Conservation (phyloP, 2,888 invertebrate genomes). For the Malthinus flaveolus region DNA sequence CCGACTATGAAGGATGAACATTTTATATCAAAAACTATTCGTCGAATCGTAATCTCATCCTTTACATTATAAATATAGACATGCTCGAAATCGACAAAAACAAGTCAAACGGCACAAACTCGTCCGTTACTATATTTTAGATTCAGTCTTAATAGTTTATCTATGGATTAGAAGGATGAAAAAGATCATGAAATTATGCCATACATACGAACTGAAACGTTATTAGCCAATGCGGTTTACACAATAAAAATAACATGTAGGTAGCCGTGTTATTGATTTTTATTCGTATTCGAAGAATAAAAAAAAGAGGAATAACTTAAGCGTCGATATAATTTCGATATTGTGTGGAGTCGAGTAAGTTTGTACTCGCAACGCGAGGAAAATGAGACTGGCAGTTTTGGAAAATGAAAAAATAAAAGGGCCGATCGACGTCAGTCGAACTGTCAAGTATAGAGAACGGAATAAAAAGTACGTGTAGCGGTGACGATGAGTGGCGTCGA, state of each 20-base stretch:
- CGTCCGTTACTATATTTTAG: slow-evolving; percentile 18
- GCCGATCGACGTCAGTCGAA: slow-evolving; percentile 27
- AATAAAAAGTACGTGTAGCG: slow-evolving; percentile 32
- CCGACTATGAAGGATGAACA: slow-evolving; percentile 19
- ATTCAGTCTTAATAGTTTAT: slow-evolving; percentile 24
- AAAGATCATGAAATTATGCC: slow-evolving; percentile 16
- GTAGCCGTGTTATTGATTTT: slow-evolving; percentile 3
- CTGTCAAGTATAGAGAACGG: slow-evolving; percentile 24
- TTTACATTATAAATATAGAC: slow-evolving; percentile 30
- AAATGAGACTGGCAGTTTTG: slow-evolving; percentile 16
- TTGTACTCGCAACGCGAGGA: neutral
- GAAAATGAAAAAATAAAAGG: slow-evolving; percentile 28
- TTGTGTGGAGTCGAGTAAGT: too few relatives aligned
- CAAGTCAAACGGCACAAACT: slow-evolving; percentile 17
- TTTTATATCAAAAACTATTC: slow-evolving; percentile 17
- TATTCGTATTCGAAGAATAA: neutral
- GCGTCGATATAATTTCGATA: neutral
- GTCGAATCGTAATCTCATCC: slow-evolving; percentile 28
- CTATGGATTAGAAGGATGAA: slow-evolving; percentile 22
- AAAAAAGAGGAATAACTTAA: slow-evolving; percentile 1
- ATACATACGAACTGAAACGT: slow-evolving; percentile 5
- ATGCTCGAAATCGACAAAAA: slow-evolving; percentile 21
- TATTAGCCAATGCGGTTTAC: slow-evolving; percentile 9
- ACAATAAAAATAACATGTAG: slow-evolving; percentile 4
- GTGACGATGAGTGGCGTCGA: slow-evolving; percentile 36